Evolutionary conservation across 2,113 vertebrate genomes (phyloP), one percentile per base, ranked within the genome.

Genomic region (Heterochromis multidens): DNA sequence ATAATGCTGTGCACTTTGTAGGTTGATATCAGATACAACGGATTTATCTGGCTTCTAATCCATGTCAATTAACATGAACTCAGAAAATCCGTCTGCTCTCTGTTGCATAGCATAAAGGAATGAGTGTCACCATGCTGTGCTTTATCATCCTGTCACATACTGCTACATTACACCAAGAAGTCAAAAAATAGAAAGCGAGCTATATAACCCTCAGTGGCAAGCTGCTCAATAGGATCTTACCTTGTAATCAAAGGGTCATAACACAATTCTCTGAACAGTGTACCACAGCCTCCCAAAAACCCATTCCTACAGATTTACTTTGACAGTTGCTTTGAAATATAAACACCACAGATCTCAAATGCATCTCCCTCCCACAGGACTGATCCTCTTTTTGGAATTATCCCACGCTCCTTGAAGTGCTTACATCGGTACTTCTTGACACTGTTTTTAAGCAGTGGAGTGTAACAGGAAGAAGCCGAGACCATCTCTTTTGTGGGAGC

Each of bases 31-130:
- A 62, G 77, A 72, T 14, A 14, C 61, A 58, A 7, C 79, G 40
- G 87, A 88, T 93, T 83, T 81, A 84, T 91, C 88, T 81, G 81
- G 43, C 79, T 77, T 80, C 54, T 87, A 88, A 94, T 93, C 89
- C 90, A 31, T 58, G 79, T 86, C 88, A 92, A 61, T 89, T 84
- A 87, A 89, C 52, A 57, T 76, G 83, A 85, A 70, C 67, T 72
- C 7, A 84, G 67, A 6, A 83, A 86, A 90, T 70, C 85, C 82
- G 23, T 76, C 79, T 59, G 72, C 61, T 60, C 13, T 78, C 17
- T 80, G 37, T 82, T 80, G 79, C 62, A 49, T 63, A 60, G 76
- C 81, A 60, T 61, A 58, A 52, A 88, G 78, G 85, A 82, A 79
- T 58, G 80, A 84, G 61, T 77, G 85, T 85, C 70, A 77, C 29